Evolutionary conservation across 1,140 invertebrate genomes (phyloP), one percentile per base, ranked within the genome.

Genomic region (honey bee (Apis mellifera)): DNA sequence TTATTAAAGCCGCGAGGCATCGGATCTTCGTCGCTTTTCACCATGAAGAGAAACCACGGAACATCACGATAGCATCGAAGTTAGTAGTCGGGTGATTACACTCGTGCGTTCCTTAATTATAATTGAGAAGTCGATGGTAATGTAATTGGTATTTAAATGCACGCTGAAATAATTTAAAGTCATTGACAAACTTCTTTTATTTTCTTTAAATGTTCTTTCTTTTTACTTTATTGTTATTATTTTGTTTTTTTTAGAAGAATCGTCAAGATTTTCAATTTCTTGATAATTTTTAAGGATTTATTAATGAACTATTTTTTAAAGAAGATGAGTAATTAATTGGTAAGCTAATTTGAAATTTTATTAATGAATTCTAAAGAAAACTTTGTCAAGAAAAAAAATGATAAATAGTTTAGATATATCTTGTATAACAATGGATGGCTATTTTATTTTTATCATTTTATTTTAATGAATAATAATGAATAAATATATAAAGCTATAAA

Each of bases 1-100:
- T 90, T 91, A 86, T 87, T 90, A 89, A 90, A 86, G 86, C 84
- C 89, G 86, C 86, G 78, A 82, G 86, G 84, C 78, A 82, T 82
- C 75, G 78, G 69, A 69, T 84, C 77, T 78, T 75, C 82, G 65
- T 78, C 75, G 75, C 77, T 84, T 87, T 89, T 86, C 83, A 82
- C 66, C 75, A 57, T 8, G 21, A 12, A 74, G 54, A 26, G 72
- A 74, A 60, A 71, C 57, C 74, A 21, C 80, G 50, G 48, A 26
- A 72, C 42, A 9, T 9, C 73, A 21, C 21, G 19, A 21, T 52
- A 5, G 42, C 79, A 62, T 73, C 57, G 72, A 76, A 75, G 79
- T 82, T 76, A 68, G 42, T 50, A 74, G 64, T 32, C 72, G 72
- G 54, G 15, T 68, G 79, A 82, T 82, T 82, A 82, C 79, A 76